Evolutionary conservation across 2,797 vertebrate species (phyloP), one percentile per base, ranked within the genome.

Genomic region (Coregonus ussuriensis): DNA sequence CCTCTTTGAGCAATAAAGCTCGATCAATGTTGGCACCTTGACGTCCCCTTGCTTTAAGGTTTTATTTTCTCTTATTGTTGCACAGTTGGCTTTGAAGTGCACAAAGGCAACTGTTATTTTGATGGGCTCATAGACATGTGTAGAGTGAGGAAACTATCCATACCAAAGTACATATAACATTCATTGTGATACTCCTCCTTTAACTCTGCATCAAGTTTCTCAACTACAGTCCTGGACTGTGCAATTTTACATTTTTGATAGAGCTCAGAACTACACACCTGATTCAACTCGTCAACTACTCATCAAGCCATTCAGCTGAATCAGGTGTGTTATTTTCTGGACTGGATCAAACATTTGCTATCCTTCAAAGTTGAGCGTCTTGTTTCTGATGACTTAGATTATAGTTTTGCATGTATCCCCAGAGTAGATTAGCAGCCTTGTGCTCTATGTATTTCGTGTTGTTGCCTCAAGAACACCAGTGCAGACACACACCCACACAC

Each of bases 61-160:
- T 53, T 56, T 11, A 4, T 59, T 13, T n/a, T 52, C 4, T 31
- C n/a, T 11, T 53, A 25, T 79, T 84, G 83, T 72, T 76, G 29
- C 80, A 72, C 69, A 75, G 77, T 72, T 71, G 72, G 78, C 81
- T 86, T 79, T 84, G 83, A 88, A 88, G 33, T 47, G 67, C 67
- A 71, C 6, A 79, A 83, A 80, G 87, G 79, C 59, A 53, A 72
- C 73, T 87, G 85, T 82, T 74, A 79, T 85, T 81, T 75, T 86
- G 15, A 65, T 69, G 51, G 47, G 78, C 77, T 84, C 81, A 81
- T 79, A 85, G 72, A 79, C 79, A 87, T 77, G 37, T 79, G 75
- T 1, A 16, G 33, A 82, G 83, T 47, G 41, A 9, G 7, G 7
- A 7, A 47, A 47, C 41, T 47, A 47, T 47, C 41, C 7, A 47